Percentiles rank a stretch among this genome's conserved stretches.
These are phyloP conservation scores for Fulmarus glacialis DNA, from an alignment of 2,113 vertebrate species.

Conservation along the genomic window DNA sequence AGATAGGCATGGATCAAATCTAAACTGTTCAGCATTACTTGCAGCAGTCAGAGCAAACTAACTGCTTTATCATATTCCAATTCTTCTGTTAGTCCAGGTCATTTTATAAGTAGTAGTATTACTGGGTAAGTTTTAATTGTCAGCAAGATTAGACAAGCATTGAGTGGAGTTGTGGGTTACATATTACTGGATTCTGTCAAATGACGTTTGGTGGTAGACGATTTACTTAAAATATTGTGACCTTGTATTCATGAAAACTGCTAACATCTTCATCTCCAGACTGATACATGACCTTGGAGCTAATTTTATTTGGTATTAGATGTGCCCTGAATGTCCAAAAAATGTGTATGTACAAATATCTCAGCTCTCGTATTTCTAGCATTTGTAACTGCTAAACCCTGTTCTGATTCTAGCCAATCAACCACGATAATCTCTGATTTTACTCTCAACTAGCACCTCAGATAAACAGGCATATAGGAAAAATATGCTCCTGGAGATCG, in stretches of 20 bases:
- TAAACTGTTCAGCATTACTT: background rate
- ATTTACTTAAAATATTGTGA: background rate
- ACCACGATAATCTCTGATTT: background rate
- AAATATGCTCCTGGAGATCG: background rate
- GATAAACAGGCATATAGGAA: background rate
- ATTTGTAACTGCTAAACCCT: background rate
- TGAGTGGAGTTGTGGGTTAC: background rate
- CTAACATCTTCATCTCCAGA: background rate
- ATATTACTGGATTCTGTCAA: background rate
- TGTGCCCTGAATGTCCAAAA: background rate
- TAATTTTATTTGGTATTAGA: background rate
- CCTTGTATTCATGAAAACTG: background rate
- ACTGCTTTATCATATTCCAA: background rate
- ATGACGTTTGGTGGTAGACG: background rate
- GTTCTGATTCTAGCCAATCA: background rate
- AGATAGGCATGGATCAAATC: background rate
- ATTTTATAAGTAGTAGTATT: background rate
- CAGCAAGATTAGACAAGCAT: background rate
- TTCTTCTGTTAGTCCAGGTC: background rate
- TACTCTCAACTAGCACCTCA: background rate
- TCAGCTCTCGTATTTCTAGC: background rate
- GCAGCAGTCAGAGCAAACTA: background rate
- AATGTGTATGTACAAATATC: background rate
- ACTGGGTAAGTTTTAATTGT: background rate
- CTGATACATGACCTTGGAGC: background rate